These are phyloP conservation scores for Amphipoea lucens DNA, from an alignment of 2,888 invertebrate genomes.

Conservation along the genomic window DNA sequence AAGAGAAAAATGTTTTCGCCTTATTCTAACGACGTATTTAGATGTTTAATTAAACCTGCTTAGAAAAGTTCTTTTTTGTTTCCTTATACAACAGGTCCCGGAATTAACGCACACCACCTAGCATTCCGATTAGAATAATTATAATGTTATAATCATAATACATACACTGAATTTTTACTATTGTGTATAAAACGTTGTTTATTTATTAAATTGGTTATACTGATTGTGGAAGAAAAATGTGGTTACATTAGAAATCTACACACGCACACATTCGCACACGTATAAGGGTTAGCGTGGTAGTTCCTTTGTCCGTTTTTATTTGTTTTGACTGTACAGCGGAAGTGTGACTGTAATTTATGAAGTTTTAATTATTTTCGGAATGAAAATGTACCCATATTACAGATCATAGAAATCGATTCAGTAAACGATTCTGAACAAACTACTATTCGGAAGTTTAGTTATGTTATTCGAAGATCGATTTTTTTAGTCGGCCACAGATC, in stretches of 20 bases:
- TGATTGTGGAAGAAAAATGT: neutral
- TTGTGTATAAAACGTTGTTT: neutral
- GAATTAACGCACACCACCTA: neutral
- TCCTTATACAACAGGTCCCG: neutral
- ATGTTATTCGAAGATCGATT: too few relatives aligned
- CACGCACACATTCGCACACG: neutral
- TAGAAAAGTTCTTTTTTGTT: neutral
- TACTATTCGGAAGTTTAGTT: too few relatives aligned
- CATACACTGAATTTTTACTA: neutral
- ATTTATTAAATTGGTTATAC: neutral
- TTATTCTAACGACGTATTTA: slow-evolving; percentile 11
- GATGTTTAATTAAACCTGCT: slow-evolving; percentile 26
- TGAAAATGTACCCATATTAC: too few relatives aligned
- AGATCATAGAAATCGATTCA: neutral
- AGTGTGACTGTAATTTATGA: neutral
- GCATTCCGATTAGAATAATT: neutral
- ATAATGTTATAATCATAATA: neutral
- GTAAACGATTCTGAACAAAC: neutral
- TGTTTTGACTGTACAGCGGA: neutral
- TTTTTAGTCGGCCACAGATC: too few relatives aligned
- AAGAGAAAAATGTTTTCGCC: slow-evolving; percentile 11
- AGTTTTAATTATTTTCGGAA: neutral
- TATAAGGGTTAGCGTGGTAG: neutral
- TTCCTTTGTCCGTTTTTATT: neutral
- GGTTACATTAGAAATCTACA: neutral